Base-by-base conservation (phyloP, 2,113 vertebrate species). In the Uropsilus gracilis region DNA sequence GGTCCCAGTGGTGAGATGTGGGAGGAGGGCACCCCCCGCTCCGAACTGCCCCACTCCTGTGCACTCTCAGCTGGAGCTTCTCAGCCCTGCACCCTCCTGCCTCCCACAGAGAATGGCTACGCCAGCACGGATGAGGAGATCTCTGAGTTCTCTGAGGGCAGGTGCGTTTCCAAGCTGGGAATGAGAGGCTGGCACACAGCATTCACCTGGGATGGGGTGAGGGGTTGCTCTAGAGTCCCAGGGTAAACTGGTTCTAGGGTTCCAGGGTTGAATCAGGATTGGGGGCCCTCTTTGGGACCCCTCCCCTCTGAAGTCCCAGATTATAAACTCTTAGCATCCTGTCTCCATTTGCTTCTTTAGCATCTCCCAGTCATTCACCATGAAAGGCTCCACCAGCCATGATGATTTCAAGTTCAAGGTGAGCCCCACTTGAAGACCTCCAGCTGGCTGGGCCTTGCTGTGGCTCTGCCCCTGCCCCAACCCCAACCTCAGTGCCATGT, bases 331-430 rank as follows among this genome's bases (percentile, higher is more conserved):
- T 37, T 11, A 8, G 48, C 42, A 28, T 8, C 39, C 89, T 94
- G 44, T 22, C 80, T 0, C 72, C 12, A 2, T 81, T 39, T 88
- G 7, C 84, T 80, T 78, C 89, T 91, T 26, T 96, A 99, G 99
- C 94, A 97, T 99, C 63, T 99, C 98, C 53, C 98, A 98, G 92
- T 98, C 98, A 16, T 99, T 98, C 83, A 98, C 98, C 81, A 99
- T 99, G 99, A 99, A 99, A 97, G 98, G 99, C 20, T 99, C 99
- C 50, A 99, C 98, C 95, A 99, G 99, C 98, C 99, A 99, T 42
- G 99, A 99, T 84, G 99, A 99, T 95, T 99, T 99, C 98, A 99
- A 99, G 96, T 97, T 99, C 73, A 99, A 99, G 99, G 99, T 99
- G 97, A 98, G 97, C 78, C 3, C 85, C 2, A 1, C 14, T 0